A percentile compares a stretch with the other conserved stretches of the same genome.
Conservation (phyloP, 2,113 vertebrate species). For the Thymallus thymallus region DNA sequence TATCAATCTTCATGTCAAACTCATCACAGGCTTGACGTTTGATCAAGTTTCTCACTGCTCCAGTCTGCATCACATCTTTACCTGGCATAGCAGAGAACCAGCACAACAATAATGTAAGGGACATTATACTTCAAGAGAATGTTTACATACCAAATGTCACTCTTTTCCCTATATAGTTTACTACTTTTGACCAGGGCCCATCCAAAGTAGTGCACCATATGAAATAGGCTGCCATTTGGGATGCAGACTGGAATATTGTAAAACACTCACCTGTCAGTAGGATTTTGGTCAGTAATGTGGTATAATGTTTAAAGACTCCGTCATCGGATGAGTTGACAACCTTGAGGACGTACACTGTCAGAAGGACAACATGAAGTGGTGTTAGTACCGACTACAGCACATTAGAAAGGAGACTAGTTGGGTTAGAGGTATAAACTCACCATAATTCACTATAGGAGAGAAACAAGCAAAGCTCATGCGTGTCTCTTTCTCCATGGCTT, state of each 20-base stretch:
- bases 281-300: conserved; percentile 48
- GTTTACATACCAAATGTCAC: no score
- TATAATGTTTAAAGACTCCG: conserved; percentile 64
- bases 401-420: neutral
- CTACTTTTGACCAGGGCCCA: no score
- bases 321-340: conserved; percentile 55
- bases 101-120: neutral
- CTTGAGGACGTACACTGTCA: conserved; percentile 57
- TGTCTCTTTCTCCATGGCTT: neutral
- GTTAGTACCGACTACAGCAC: neutral
- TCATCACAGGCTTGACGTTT: conserved; percentile 39
- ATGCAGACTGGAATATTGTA: neutral
- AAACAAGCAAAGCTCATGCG: conserved; percentile 59
- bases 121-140: neutral
- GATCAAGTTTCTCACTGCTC: conserved; percentile 48
- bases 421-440: conserved; percentile 38
- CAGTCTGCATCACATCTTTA: conserved; percentile 12
- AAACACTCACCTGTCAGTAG: conserved; percentile 60
- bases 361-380: conserved; percentile 6
- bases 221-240: neutral
- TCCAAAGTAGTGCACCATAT: neutral
- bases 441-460: conserved; percentile 50
- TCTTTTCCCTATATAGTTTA: no score
- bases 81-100: neutral
- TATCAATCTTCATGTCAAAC: conserved; percentile 33